A percentile compares a stretch with the other conserved stretches of the same genome.
phyloP scores from a whole-genome alignment of 2,888 invertebrate species.

The Quadroppia sp. region DNA sequence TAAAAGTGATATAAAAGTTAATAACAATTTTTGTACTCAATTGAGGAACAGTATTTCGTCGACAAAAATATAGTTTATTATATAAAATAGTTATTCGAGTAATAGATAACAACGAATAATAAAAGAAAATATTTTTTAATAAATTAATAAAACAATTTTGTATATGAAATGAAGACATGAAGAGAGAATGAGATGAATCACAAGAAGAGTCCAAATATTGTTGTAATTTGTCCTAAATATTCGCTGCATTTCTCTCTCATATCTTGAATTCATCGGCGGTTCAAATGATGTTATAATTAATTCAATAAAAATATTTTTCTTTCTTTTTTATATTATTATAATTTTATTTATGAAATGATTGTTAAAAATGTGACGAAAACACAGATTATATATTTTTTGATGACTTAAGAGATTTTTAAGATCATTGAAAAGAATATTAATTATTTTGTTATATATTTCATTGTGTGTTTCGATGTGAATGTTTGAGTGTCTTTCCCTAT shows the following conservation, averaged over 20 bases:
- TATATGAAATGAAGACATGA: neutral
- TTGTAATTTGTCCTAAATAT: neutral
- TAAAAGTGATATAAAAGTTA: neutral
- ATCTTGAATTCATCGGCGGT: neutral
- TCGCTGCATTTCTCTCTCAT: neutral
- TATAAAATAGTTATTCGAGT: neutral
- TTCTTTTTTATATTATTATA: neutral
- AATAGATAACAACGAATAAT: too few species aligned
- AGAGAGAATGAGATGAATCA: neutral
- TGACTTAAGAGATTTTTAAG: neutral
- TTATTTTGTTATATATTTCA: neutral
- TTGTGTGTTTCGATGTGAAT: neutral
- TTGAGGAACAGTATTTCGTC: too few species aligned
- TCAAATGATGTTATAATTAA: neutral
- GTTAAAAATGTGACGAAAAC: neutral
- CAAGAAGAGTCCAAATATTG: too few species aligned
- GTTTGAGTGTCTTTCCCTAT: neutral
- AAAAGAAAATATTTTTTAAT: neutral
- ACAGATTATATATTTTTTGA: neutral
- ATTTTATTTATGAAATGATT: neutral
- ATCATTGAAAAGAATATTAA: too few species aligned
- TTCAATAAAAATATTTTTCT: constrained; percentile 17
- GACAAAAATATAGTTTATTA: too few species aligned
- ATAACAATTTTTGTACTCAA: too few species aligned
- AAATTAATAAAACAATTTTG: neutral